Conservation (phyloP, 2,888 invertebrate species). For the Drosophila anomelani region DNA sequence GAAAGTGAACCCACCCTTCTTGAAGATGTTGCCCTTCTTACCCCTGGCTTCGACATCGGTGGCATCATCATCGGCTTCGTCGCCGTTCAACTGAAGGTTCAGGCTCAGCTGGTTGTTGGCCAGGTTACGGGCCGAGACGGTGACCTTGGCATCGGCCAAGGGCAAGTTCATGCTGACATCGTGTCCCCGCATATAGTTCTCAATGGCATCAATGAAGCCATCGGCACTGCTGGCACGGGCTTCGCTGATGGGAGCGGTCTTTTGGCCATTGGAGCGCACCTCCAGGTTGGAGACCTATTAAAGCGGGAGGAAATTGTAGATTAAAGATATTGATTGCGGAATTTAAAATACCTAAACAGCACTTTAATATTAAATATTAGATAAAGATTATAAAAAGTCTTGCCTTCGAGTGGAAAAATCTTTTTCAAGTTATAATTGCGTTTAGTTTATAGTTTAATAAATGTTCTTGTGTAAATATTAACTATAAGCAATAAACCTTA, state of each 20-base stretch:
- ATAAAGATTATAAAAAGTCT: too few relatives aligned
- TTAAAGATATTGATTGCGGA: background rate
- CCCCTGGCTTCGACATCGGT: constrained; percentile 82
- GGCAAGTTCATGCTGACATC: constrained; percentile 92
- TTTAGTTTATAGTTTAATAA: too few relatives aligned
- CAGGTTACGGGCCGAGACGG: constrained; percentile 91
- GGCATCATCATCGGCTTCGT: constrained; percentile 58
- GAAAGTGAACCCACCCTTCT: constrained; percentile 81
- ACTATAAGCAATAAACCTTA: background rate
- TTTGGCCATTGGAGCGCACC: constrained; percentile 90
- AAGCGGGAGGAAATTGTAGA: background rate
- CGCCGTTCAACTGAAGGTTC: constrained; percentile 87
- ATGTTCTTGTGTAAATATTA: background rate
- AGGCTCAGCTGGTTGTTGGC: constrained; percentile 91
- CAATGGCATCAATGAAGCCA: constrained; percentile 88
- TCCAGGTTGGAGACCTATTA: constrained; percentile 90
- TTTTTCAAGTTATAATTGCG: background rate
- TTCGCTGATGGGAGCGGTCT: constrained; percentile 85
- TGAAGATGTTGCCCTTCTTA: constrained; percentile 83
- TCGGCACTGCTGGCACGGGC: constrained; percentile 86
- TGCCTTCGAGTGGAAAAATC: too few relatives aligned
- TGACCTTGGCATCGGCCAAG: constrained; percentile 89
- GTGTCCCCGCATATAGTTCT: constrained; percentile 90
- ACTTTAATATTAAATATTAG: background rate
- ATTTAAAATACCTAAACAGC: background rate